Base-by-base conservation (phyloP, 1,140 invertebrate species). In the Portunus trituberculatus region DNA sequence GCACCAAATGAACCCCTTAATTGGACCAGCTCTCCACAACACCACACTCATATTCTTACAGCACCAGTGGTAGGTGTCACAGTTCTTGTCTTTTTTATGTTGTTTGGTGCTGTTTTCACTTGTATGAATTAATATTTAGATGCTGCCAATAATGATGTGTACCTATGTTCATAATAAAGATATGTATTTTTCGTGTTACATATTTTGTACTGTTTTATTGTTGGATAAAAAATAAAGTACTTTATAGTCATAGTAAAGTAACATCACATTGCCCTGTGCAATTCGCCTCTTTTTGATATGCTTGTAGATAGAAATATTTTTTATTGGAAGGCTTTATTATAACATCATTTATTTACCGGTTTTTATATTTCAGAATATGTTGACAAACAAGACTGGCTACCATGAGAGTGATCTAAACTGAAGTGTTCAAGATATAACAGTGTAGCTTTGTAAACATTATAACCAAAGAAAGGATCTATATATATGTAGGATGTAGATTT, bases 1-100 rank as follows among this genome's bases (percentile, higher is more conserved):
- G 59, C 59, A 92, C 20, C 59, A 92, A 14, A 92, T 92, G 59
- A 67, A 92, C 32, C 46, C 59, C 25, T 29, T 67, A 4, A 92
- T 92, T 31, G 46, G 59, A 10, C 46, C 59, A 31, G 48, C 91
- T 76, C 46, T 92, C 6, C 91, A 92, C 52, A 59, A 31, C n/a
- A 29, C 25, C 4, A 92, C 59, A 48, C 45, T 67, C 29, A 76
- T 76, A 14, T 48, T 31, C 52, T 6, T 76, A 10, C 46, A 92
- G 59, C 8, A 31, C 20, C 46, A 14, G 14, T 92, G 59, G 59
- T 87, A 87, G 12, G 39, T 32, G 39, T 12, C 14, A 4, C 31
- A 25, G 28, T 82, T 25, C 28, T 25, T 7, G 8, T 82, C 16
- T 82, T 25, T 82, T 25, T 7, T 25, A 25, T 4, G 0, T 29